These are phyloP conservation scores for Thaumatotibia leucotreta DNA, from an alignment of 1,140 invertebrate genomes.

Conservation along the genomic window DNA sequence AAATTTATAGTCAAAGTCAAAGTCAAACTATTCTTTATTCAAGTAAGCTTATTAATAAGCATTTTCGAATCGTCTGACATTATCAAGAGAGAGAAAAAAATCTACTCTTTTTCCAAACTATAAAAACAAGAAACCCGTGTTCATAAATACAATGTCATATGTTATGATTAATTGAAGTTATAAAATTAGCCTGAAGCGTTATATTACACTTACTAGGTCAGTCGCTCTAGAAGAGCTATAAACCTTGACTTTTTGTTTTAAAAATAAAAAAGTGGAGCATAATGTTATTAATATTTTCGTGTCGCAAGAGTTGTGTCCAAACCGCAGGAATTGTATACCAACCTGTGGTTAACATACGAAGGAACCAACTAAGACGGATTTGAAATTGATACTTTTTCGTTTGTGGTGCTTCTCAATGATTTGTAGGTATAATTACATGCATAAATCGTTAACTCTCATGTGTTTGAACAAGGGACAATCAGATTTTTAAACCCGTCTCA, in stretches of 20 bases:
- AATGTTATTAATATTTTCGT: background rate
- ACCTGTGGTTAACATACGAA: background rate
- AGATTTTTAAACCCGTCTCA: no score
- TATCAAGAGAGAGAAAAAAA: no score
- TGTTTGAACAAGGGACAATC: no score
- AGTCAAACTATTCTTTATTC: no score
- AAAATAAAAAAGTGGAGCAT: conserved; percentile 5
- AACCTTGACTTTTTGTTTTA: background rate
- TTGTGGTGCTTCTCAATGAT: background rate
- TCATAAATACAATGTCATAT: no score
- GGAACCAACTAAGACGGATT: background rate
- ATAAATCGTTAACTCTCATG: no score
- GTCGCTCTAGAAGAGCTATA: background rate
- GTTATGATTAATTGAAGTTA: no score
- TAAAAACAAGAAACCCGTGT: no score
- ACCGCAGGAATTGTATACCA: background rate
- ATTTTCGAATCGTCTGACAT: no score
- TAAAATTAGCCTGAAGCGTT: background rate
- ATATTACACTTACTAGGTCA: background rate
- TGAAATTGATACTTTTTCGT: background rate
- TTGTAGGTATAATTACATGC: background rate
- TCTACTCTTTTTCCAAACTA: no score
- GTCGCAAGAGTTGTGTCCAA: background rate
- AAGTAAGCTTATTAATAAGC: no score
- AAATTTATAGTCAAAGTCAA: no score